Base-by-base conservation (phyloP, 2,888 invertebrate genomes). In the Drosophila pegasa region DNA sequence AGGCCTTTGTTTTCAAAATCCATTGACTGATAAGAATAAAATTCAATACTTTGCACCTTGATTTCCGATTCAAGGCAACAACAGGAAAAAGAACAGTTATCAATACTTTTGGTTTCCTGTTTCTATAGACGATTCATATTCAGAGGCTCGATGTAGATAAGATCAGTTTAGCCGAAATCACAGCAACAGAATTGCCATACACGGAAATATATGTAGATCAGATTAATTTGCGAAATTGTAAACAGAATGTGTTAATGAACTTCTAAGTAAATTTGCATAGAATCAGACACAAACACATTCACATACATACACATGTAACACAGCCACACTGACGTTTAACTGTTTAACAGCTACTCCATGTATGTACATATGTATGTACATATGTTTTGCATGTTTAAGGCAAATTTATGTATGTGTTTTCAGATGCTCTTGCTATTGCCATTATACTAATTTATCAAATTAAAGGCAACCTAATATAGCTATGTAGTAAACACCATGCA, bases 11-110 rank as follows among this genome's bases (percentile, higher is more conserved):
- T 31, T 59, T 55, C 5, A 64, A 45, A 70, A 73, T 71, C 27
- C 45, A 38, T 60, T 40, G 48, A 33, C 52, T 41, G 73, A 74
- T 74, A 75, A 66, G 37, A 71, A 31, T 22, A 31, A 47, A 37
- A 29, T 33, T 55, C 12, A 33, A 40, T 65, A 55, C 54, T 54
- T 20, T 59, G 18, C 12, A 33, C 8, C 20, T 22, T 48, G 7
- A 48, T 22, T 25, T 60, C 25, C n/a, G 25, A 31, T 29, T 25
- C 3, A 3, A 25, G 14, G 14, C 7, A 22, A 9, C 22, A 22
- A n/a, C 33, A 40, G 29, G 12, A 10, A 45, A 18, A 27, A 29
- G 20, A 48, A 20, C 4, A 20, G 4, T 14, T 48, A 48, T 48
- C 20, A 48, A 33, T 0, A 27, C 27, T 18, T 12, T 27, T 12